Percentiles rank a stretch among this genome's conserved stretches.
Evolutionary conservation across 2,888 invertebrate species (phyloP).

Genomic region (Xylophagus ater): DNA sequence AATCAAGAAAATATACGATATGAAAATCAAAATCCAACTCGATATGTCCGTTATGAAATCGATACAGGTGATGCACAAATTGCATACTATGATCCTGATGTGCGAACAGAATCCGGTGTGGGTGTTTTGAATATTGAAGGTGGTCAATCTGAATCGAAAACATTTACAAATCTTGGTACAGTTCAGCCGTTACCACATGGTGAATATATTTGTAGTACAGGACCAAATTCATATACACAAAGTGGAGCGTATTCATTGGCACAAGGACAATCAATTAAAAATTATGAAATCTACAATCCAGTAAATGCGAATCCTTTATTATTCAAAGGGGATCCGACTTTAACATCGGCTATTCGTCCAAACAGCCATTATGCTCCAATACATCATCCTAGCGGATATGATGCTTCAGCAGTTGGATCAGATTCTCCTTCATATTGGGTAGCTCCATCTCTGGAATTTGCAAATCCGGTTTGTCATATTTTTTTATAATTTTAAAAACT

Average conservation of each 20-base stretch:
- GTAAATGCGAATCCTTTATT: constrained; percentile 26
- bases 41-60: constrained; percentile 8
- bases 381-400: constrained; percentile 20
- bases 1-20: constrained; percentile 16
- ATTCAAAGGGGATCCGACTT: constrained; percentile 32
- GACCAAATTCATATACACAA: constrained; percentile 7
- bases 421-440: constrained; percentile 25
- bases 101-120: constrained; percentile 6
- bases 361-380: constrained; percentile 23
- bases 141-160: constrained; percentile 30
- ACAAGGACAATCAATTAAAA: constrained; percentile 20
- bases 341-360: constrained; percentile 29
- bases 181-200: constrained; percentile 11
- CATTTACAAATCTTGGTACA: constrained; percentile 35
- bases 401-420: constrained; percentile 24
- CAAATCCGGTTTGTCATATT: constrained; percentile 23
- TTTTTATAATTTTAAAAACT: background rate
- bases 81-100: constrained; percentile 26
- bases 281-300: constrained; percentile 28
- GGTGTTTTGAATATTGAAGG: constrained; percentile 22
- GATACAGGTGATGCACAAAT: constrained; percentile 18
- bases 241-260: constrained; percentile 13
- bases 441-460: constrained; percentile 25
- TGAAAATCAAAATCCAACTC: constrained; percentile 16
- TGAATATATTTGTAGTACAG: constrained; percentile 9